Evolutionary conservation across 2,888 invertebrate genomes (phyloP).

Genomic region (Ctena decussata): DNA sequence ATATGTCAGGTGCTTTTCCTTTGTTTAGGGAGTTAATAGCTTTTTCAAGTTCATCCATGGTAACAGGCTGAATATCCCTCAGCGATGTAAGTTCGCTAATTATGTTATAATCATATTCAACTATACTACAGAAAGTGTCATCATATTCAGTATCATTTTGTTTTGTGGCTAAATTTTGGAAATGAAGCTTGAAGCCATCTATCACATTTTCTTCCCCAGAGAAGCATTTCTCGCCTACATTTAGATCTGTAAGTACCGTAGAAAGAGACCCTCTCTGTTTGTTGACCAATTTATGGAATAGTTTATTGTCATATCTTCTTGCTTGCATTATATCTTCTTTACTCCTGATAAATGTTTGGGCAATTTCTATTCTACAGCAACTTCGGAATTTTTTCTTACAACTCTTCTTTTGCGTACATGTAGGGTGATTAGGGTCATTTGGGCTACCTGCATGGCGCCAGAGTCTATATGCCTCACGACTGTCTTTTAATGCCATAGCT

Average conservation of each 20-base stretch:
- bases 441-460: neutral
- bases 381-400: neutral
- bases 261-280: neutral
- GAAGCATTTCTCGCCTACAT: neutral
- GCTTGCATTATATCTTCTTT: neutral
- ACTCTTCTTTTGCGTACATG: neutral
- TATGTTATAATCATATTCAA: neutral
- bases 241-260: neutral
- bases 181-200: neutral
- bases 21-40: neutral
- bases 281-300: neutral
- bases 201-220: neutral
- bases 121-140: neutral
- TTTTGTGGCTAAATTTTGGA: neutral
- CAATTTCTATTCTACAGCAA: neutral
- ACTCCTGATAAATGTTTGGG: neutral
- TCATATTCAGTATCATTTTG: neutral
- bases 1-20: slow-evolving; percentile 3
- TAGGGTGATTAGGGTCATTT: neutral
- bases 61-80: neutral
- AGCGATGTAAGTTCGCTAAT: neutral
- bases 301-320: neutral
- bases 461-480: neutral
- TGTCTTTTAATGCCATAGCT: neutral
- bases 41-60: neutral